These are phyloP conservation scores for Naso thynnoides DNA, from an alignment of 2,797 vertebrate species.

Conservation along the genomic window DNA sequence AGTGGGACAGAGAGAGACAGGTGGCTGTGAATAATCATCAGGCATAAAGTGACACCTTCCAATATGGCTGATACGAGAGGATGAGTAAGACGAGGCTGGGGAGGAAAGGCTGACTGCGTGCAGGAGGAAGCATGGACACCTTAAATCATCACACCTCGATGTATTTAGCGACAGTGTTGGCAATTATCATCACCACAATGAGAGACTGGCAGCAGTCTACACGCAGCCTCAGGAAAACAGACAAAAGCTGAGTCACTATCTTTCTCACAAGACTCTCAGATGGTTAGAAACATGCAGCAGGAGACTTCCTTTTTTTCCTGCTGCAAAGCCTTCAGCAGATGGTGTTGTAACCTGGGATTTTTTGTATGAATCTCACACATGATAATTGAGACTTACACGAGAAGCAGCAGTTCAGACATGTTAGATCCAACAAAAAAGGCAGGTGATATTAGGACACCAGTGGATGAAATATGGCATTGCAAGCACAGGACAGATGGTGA, in stretches of 20 bases:
- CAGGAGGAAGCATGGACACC: conserved; percentile 24
- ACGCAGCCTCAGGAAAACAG: conserved; percentile 24
- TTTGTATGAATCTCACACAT: conserved; percentile 4
- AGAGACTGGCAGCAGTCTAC: conserved; percentile 16
- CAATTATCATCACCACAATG: conserved; percentile 54
- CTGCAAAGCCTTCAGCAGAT: conserved; percentile 34
- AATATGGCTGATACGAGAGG: conserved; percentile 70
- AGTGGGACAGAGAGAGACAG: conserved; percentile 69
- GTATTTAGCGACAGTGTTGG: conserved; percentile 36
- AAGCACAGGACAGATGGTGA: conserved; percentile 27
- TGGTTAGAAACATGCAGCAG: neutral
- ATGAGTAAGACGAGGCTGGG: conserved; percentile 20
- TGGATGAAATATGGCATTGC: neutral
- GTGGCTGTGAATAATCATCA: conserved; percentile 84
- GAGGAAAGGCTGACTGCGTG: conserved; percentile 24
- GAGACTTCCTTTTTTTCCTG: conserved; percentile 1
- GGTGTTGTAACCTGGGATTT: conserved; percentile 24
- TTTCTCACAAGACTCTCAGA: conserved; percentile 16
- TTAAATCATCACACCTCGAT: conserved; percentile 43
- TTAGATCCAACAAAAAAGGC: neutral
- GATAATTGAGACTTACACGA: neutral
- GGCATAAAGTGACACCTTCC: conserved; percentile 75
- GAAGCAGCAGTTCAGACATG: neutral
- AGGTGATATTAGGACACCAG: neutral
- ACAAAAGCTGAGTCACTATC: conserved; percentile 39